These are phyloP conservation scores for Cyanistes caeruleus DNA, from an alignment of 2,113 vertebrate species.

Conservation along the genomic window DNA sequence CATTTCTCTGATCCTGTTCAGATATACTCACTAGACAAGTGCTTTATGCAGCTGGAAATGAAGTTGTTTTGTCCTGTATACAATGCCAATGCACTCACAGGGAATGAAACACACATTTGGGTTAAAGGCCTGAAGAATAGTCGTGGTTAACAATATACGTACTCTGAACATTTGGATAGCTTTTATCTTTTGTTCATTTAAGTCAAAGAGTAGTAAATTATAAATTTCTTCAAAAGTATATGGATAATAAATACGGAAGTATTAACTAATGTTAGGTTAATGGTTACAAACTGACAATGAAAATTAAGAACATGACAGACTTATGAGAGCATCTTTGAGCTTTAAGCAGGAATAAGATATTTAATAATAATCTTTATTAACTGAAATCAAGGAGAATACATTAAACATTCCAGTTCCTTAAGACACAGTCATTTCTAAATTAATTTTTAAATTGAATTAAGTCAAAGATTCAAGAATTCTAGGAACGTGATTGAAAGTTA, in stretches of 20 bases:
- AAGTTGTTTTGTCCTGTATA: background rate
- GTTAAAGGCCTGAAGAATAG: background rate
- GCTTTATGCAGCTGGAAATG: background rate
- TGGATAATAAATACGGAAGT: background rate
- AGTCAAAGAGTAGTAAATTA: background rate
- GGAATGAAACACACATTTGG: background rate
- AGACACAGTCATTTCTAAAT: background rate
- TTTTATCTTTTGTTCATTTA: background rate
- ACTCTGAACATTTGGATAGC: background rate
- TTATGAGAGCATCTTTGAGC: background rate
- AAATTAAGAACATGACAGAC: background rate
- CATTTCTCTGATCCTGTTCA: background rate
- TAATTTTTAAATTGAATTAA: background rate
- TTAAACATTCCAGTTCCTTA: background rate
- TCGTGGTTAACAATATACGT: background rate
- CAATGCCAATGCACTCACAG: accelerated
- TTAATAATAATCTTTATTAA: background rate
- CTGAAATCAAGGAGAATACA: background rate
- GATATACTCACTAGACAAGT: background rate
- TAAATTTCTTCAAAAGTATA: background rate
- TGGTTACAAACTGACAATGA: background rate
- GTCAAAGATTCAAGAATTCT: background rate
- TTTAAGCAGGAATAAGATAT: background rate
- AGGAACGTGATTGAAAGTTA: background rate
- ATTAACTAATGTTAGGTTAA: conserved; percentile 19